Evolutionary conservation across 2,113 vertebrate genomes (phyloP).

Genomic region (Melozone crissalis): DNA sequence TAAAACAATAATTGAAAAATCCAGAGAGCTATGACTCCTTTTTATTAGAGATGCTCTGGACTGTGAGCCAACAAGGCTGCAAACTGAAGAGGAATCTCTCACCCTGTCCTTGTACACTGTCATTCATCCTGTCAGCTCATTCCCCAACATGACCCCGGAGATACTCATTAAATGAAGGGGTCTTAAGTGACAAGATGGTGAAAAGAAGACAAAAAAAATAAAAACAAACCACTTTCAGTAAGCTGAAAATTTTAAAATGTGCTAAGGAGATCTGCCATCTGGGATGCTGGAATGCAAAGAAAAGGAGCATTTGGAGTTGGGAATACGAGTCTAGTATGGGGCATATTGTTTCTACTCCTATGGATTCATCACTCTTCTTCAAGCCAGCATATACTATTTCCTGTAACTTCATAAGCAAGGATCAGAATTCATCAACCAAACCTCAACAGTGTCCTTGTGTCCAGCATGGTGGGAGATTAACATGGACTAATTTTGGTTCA

Average conservation of each 20-base stretch:
- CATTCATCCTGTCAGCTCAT: not conserved
- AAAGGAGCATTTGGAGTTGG: constrained; percentile 18
- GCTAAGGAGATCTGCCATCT: constrained; percentile 12
- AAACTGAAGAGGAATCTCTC: not conserved
- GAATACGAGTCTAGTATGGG: not conserved
- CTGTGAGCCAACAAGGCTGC: not conserved
- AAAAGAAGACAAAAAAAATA: not conserved
- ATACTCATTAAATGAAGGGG: not conserved
- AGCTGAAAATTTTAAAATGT: not conserved
- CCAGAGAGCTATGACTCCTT: not conserved
- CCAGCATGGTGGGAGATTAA: not conserved
- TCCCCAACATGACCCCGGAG: not conserved
- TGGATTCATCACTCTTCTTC: not conserved
- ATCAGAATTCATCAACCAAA: not conserved
- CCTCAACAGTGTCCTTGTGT: not conserved
- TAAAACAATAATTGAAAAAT: constrained; percentile 43
- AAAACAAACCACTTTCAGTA: not conserved
- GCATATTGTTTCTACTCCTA: constrained; percentile 24
- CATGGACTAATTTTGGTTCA: not conserved
- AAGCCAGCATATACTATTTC: not conserved
- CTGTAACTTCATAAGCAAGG: not conserved
- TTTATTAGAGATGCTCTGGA: not conserved
- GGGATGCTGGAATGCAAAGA: not conserved
- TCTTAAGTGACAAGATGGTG: not conserved
- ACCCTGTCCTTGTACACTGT: not conserved